phyloP scores from a whole-genome alignment of 2,888 invertebrate genomes.

The Siphonodentalium dalli region DNA sequence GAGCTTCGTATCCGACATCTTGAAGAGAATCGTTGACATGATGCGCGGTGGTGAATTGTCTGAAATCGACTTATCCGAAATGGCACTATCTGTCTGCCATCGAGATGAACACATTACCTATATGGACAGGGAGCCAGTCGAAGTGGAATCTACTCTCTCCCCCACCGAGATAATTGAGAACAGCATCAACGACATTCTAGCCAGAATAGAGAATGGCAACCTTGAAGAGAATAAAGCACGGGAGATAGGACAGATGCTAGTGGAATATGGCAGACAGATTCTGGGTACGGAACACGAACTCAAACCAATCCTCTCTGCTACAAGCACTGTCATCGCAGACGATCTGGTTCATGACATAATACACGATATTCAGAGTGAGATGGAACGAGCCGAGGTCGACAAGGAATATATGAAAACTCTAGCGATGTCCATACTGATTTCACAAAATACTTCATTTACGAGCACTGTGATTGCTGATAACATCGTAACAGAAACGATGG shows the following conservation, averaged over 20 bases:
- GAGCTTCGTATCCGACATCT: constrained; percentile 2
- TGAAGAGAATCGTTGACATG: constrained; percentile 1
- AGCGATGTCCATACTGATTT: background rate
- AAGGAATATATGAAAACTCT: constrained; percentile 5
- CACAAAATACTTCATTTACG: constrained; percentile 18
- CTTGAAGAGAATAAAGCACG: background rate
- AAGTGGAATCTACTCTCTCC: no score
- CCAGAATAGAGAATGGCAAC: background rate
- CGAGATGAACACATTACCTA: no score
- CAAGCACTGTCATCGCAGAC: constrained; percentile 1
- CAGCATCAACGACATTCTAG: no score
- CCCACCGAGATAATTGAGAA: no score
- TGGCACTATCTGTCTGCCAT: background rate
- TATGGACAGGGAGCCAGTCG: no score
- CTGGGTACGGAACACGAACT: background rate
- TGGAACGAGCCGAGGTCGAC: constrained; percentile 1
- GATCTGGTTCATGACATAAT: background rate
- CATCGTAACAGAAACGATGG: constrained; percentile 29
- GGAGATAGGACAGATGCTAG: background rate
- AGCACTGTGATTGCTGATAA: constrained; percentile 26
- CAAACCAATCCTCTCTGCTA: background rate
- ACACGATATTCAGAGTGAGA: background rate
- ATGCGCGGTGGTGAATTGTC: background rate
- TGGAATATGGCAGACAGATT: background rate
- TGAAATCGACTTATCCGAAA: constrained; percentile 9